phyloP scores from a whole-genome alignment of 2,113 vertebrate species.

The Regulus satrapa region DNA sequence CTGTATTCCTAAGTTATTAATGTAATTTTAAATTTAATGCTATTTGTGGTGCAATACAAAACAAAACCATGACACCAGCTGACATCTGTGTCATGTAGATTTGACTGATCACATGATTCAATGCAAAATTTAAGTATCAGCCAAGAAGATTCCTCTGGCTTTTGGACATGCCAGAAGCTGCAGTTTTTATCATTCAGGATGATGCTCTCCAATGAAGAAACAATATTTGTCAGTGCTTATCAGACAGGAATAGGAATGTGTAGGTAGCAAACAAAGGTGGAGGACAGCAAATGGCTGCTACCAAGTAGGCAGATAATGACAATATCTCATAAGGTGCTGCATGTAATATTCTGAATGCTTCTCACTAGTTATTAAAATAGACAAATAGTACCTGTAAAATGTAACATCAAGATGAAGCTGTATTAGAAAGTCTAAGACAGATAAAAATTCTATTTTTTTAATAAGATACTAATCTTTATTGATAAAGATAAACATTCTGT shows the following conservation, averaged over 20 bases:
- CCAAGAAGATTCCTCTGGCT: neutral
- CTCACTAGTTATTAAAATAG: neutral
- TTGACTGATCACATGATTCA: constrained; percentile 36
- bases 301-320: neutral
- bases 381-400: neutral
- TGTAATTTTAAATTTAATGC: neutral
- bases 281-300: neutral
- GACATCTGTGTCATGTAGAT: neutral
- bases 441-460: neutral
- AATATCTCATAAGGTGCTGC: neutral
- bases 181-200: neutral
- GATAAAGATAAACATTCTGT: neutral
- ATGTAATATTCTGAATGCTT: neutral
- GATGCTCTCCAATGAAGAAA: neutral
- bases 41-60: neutral
- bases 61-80: neutral
- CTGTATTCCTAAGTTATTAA: neutral
- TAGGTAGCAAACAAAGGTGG: neutral
- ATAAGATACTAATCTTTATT: neutral
- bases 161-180: neutral
- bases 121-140: constrained; percentile 17
- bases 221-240: neutral
- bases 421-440: neutral
- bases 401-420: neutral
- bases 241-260: neutral